Evolutionary conservation across 2,888 invertebrate genomes (phyloP), one percentile per base, ranked within the genome.

Genomic region (Protophormia terraenovae): DNA sequence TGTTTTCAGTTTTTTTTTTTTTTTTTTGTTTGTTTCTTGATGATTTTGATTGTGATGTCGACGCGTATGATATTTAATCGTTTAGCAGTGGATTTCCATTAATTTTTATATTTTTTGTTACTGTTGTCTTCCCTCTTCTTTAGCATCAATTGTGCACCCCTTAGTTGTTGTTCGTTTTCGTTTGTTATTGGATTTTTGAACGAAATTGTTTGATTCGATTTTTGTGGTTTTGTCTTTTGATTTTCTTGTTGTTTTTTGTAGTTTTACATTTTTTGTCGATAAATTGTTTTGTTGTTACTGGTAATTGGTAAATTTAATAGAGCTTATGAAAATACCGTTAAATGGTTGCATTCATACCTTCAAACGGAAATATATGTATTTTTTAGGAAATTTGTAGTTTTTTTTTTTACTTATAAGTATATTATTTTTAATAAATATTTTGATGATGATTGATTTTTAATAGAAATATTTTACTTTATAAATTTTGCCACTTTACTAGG

Each of bases 41-140:
- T 67, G 58, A 53, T 66, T 67, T 67, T 83, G 83, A 72, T 67
- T 78, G 72, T 73, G 73, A 32, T 83, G 83, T 69, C 64, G 77
- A 78, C 66, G 77, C 72, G 77, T 77, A 66, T 77, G 72, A 81
- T 75, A 69, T 75, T 73, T 76, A 75, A 82, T 76, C 81, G 75
- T 82, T 82, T 76, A 82, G 69, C 75, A 64, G 71, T 72, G 50
- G 66, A 78, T 83, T 73, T 78, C 41, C 66, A 77, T 83, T 83
- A 71, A 41, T 53, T 22, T 50, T 35, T 58, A 1, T 8, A 10
- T n/a, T 16, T 7, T n/a, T 62, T 53, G 7, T 35, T 47, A 22
- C 8, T 66, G 64, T 45, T 45, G 27, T 69, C 32, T 32, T n/a
- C 35, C 47, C 24, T 7, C 22, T 35, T 38, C 1, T 58, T 58